Evolutionary conservation across 2,113 vertebrate species (phyloP).

Genomic region (Oxygymnocypris stewartii): DNA sequence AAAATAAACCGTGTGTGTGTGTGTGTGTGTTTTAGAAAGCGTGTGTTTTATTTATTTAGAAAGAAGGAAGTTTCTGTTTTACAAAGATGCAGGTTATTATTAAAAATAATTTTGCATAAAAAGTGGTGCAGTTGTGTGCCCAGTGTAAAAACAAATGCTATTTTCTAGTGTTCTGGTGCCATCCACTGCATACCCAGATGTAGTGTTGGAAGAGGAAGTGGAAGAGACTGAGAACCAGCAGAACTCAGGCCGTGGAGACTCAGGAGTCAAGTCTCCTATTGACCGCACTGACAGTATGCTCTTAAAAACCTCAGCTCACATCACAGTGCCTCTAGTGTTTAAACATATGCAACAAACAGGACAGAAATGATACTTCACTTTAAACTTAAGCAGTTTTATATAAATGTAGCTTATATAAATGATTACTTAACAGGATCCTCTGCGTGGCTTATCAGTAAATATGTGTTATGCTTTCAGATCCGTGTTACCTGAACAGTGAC

Average conservation of each 20-base stretch:
- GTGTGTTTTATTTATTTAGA: too few relatives aligned
- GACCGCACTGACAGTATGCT: background rate
- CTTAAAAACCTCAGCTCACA: background rate
- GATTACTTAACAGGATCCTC: background rate
- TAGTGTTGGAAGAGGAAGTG: background rate
- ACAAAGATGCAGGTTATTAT: background rate
- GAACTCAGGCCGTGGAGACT: constrained; percentile 10
- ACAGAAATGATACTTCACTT: background rate
- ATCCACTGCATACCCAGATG: background rate
- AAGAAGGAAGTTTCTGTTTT: background rate
- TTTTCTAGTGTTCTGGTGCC: constrained; percentile 5
- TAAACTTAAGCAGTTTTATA: background rate
- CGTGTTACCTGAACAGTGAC: constrained; percentile 66
- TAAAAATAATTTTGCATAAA: too few relatives aligned
- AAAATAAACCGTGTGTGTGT: too few relatives aligned
- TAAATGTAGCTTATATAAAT: background rate
- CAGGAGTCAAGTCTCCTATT: constrained; percentile 4
- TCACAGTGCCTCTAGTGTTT: background rate
- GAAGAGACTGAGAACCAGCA: background rate
- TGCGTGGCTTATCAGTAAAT: constrained; percentile 47
- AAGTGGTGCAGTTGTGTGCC: background rate
- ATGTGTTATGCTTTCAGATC: constrained; percentile 71
- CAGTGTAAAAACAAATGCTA: background rate
- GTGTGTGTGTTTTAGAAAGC: too few relatives aligned
- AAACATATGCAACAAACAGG: background rate